Base-by-base conservation (phyloP, 30 jellyfish, hydroid and myxozoan genomes). In the Nemopilema nomurai region DNA sequence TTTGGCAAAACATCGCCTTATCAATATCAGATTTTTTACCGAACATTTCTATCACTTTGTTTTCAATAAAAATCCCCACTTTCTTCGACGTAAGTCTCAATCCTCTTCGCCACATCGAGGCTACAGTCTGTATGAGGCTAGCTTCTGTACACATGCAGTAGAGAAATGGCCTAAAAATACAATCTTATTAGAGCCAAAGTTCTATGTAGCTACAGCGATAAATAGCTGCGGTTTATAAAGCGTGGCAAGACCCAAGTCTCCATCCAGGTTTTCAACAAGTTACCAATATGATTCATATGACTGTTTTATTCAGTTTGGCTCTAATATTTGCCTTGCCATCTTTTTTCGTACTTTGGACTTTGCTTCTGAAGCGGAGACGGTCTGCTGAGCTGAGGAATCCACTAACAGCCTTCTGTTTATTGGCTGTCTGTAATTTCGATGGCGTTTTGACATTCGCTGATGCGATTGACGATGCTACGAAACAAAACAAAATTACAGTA, bases 351-450 rank as follows among this genome's bases (percentile, higher is more conserved):
- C 32, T 49, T 31, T 62, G 63, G 19, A 53, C 32, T 31, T 77
- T 77, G 67, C 87, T 77, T 50, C 62, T 29, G 19, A 77, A 77
- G 18, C 87, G 87, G 51, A 51, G 63, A 33, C 65, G 87, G 6
- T 77, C 78, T 16, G 71, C 87, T 20, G 19, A 29, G 52, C 87
- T 77, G 50, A 77, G 87, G 33, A 77, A 77, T 1, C 87, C 87
- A 69, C 66, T 77, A 24, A 77, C 31, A 1, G 77, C 16, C 32
- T 77, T 77, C 49, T 27, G 78, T 0, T 13, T 28, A 30, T 50
- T 9, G 0, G 67, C 17, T 24, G 87, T 19, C 22, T 64, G 30
- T 49, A 67, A 7, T 62, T 53, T 17, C 50, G 30, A 20, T 23
- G 78, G 87, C 66, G 24, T 18, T 28, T 27, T 26, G 8, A 77